Conservation (phyloP, 2,797 vertebrate genomes). For the Anguilla obscura region DNA sequence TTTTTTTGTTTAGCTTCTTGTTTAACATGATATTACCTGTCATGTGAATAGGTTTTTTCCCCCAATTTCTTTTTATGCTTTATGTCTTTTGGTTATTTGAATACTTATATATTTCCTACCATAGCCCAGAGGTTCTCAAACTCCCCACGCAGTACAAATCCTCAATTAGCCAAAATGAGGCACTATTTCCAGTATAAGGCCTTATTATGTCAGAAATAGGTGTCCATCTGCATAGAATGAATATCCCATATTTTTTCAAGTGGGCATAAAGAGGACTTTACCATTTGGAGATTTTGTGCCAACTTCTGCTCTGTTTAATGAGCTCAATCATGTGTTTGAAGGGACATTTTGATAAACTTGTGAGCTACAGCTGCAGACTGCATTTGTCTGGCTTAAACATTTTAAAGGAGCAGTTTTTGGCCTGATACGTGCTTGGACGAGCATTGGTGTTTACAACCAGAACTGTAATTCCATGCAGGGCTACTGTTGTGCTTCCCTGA, state of each 20-base stretch:
- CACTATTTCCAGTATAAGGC: background rate
- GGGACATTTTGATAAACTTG: background rate
- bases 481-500: too few species aligned
- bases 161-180: background rate
- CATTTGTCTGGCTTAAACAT: background rate
- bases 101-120: background rate
- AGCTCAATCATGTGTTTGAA: background rate
- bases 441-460: background rate
- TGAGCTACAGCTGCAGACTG: background rate
- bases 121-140: background rate
- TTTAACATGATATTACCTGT: background rate
- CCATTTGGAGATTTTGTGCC: background rate
- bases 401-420: background rate
- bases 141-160: background rate
- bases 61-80: background rate
- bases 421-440: background rate
- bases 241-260: conserved; percentile 10
- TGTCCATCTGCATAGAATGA: background rate
- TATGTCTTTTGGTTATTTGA: background rate
- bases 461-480: too few species aligned
- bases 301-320: background rate
- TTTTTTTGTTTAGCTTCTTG: background rate
- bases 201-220: background rate
- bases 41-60: background rate
- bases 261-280: background rate